Evolutionary conservation across 2,888 invertebrate genomes (phyloP), one percentile per base, ranked within the genome.

Genomic region (Acronicta leporina): DNA sequence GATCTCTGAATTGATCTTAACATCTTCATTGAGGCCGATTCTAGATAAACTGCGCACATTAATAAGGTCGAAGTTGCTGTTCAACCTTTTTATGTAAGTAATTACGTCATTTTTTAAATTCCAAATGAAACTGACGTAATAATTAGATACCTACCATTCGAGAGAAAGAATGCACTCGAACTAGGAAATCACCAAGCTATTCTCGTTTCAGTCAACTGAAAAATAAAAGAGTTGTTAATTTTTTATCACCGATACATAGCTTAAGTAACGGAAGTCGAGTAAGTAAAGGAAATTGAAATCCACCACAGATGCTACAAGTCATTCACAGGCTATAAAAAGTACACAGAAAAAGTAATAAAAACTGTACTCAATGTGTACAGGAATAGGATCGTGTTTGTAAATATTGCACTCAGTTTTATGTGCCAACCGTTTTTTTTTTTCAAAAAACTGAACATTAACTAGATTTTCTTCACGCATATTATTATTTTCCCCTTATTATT

Each of bases 281-380:
- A 86, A 88, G 91, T 88, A 87, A 87, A 90, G 90, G 92, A 91
- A 91, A 92, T 91, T 84, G 88, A 89, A 91, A 91, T 91, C 89
- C 84, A 89, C 92, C 90, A 83, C 92, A 92, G 92, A 92, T 92
- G 92, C 89, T 88, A 65, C 82, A 66, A 92, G 87, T 92, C 92
- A 90, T 90, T 91, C 87, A 87, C 91, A 86, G 86, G 80, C 87
- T 84, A 87, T 92, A 91, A 92, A 92, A 89, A 90, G 84, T 84
- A 82, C 78, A 80, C 81, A 83, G 85, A 88, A 89, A 88, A 86
- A 88, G 91, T 88, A 91, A 88, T 89, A 91, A 90, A 90, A 87
- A 80, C 80, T 84, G 68, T 82, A 84, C 84, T 79, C 75, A 71
- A 68, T 67, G 75, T 77, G 66, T 78, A 84, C 84, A 63, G 70